These are phyloP conservation scores for Tyria jacobaeae DNA, from an alignment of 2,888 invertebrate species.

Conservation along the genomic window DNA sequence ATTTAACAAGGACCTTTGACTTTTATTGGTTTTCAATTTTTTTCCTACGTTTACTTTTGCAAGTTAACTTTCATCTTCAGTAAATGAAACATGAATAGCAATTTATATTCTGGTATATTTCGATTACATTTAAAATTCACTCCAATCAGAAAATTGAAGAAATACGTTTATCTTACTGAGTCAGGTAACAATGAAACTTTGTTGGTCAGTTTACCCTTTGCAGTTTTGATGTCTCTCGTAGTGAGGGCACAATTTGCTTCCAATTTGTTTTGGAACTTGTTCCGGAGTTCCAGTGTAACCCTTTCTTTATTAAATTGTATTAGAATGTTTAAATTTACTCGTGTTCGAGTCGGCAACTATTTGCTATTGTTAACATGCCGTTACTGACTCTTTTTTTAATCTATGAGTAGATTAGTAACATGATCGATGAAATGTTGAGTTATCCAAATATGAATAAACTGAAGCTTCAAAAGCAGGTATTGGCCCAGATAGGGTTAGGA, in stretches of 20 bases:
- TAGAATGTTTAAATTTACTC: slow-evolving; percentile 20
- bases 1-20: too few relatives aligned
- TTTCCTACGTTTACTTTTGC: background rate
- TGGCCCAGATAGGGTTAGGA: too few relatives aligned
- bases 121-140: slow-evolving; percentile 42
- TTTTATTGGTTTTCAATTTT: background rate
- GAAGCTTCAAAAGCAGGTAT: too few relatives aligned
- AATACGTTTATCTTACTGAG: slow-evolving; percentile 26
- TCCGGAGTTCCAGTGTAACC: slow-evolving; percentile 34
- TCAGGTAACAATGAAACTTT: slow-evolving; percentile 51
- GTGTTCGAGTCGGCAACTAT: background rate
- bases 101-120: slow-evolving; percentile 30
- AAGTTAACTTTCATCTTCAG: slow-evolving; percentile 1
- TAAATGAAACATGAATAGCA: slow-evolving; percentile 23
- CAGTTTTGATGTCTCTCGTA: slow-evolving; percentile 47
- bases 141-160: slow-evolving; percentile 47
- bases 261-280: slow-evolving; percentile 41
- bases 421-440: too few relatives aligned
- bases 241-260: slow-evolving; percentile 35
- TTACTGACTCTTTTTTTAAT: too few relatives aligned
- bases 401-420: background rate
- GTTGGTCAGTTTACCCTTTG: slow-evolving; percentile 45
- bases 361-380: background rate
- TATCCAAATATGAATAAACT: background rate
- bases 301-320: slow-evolving; percentile 39